Percentiles rank a stretch among this genome's conserved stretches.
phyloP scores from a whole-genome alignment of 1,140 invertebrate species.

The Cotesia glomerata region DNA sequence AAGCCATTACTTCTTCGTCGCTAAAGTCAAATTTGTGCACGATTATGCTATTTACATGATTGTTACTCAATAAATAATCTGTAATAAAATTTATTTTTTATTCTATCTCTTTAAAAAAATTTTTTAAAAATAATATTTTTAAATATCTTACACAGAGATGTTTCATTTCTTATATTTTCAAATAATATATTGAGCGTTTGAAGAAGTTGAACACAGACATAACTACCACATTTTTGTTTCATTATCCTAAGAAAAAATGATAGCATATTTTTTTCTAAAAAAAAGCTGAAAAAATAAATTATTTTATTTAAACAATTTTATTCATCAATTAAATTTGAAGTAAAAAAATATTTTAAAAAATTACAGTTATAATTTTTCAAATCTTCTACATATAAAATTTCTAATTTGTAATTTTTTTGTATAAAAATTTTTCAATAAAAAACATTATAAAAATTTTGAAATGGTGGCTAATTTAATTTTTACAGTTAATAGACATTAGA shows the following conservation, averaged over 20 bases:
- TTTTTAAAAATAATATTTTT: neutral
- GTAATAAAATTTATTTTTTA: slow-evolving; percentile 56
- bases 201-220: slow-evolving; percentile 96
- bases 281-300: slow-evolving; percentile 78
- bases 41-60: slow-evolving; percentile 99
- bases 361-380: too few species aligned
- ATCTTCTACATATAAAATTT: too few species aligned
- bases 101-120: slow-evolving; percentile 7
- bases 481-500: too few species aligned
- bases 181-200: slow-evolving; percentile 99
- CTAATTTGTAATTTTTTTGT: too few species aligned
- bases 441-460: too few species aligned
- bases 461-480: too few species aligned
- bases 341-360: too few species aligned
- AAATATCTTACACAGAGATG: slow-evolving; percentile 90
- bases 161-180: slow-evolving; percentile 99
- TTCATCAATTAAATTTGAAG: too few species aligned
- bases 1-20: slow-evolving; percentile 99
- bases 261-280: slow-evolving; percentile 99
- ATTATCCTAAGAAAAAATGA: slow-evolving; percentile 97
- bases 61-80: slow-evolving; percentile 99
- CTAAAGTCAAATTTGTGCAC: slow-evolving; percentile 99
- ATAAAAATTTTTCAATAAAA: too few species aligned
- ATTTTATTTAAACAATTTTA: too few species aligned
- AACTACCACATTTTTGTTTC: slow-evolving; percentile 96